Conservation (phyloP, 2,113 vertebrate species). For the Aleadryas rufinucha region DNA sequence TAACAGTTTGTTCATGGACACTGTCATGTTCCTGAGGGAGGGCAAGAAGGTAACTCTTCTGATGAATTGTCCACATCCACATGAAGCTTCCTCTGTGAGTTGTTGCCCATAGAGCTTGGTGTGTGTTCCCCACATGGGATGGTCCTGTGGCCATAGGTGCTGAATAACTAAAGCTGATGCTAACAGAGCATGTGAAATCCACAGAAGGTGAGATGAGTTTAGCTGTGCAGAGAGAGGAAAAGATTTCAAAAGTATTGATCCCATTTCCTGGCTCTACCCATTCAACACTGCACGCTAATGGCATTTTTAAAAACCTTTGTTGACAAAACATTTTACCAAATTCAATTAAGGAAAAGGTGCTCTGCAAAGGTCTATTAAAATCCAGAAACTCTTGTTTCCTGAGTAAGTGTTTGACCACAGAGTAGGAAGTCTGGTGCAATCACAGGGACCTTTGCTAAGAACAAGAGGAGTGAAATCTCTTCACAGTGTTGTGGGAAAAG, state of each 20-base stretch:
- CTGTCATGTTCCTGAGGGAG: neutral
- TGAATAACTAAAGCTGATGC: neutral
- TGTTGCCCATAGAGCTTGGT: neutral
- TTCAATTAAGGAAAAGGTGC: neutral
- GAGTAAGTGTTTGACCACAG: neutral
- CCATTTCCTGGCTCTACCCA: neutral
- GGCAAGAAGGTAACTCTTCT: neutral
- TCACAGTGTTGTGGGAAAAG: constrained; percentile 19
- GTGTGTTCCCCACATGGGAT: neutral
- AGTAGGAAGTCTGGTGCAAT: neutral
- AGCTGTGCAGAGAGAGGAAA: neutral
- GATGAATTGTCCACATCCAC: neutral
- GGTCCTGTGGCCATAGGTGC: neutral
- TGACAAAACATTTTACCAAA: neutral
- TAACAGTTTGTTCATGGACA: neutral
- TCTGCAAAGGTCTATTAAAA: neutral
- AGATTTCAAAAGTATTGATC: neutral
- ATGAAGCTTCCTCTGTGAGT: neutral
- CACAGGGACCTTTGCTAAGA: neutral
- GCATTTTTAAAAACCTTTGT: neutral
- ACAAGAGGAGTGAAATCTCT: neutral
- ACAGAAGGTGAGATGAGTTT: neutral
- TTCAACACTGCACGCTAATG: neutral
- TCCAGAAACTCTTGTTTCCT: neutral
- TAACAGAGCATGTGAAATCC: rapidly evolving